Percentiles rank a stretch among this genome's conserved stretches.
Conservation (phyloP, 2,888 invertebrate species). For the Mythimna albipuncta region DNA sequence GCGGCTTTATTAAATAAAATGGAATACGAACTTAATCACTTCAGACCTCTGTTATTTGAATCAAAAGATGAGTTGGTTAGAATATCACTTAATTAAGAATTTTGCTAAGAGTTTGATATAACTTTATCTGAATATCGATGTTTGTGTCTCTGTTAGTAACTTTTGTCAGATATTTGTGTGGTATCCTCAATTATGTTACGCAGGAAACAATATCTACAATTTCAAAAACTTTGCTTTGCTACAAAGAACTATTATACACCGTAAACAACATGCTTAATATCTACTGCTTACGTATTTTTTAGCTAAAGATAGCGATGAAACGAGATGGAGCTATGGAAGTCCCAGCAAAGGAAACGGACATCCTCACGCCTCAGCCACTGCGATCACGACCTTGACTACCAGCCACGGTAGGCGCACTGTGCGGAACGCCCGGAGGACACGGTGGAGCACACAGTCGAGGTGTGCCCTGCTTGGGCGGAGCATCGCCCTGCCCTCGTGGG, state of each 20-base stretch:
- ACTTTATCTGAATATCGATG: conserved; percentile 9
- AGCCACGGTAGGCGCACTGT: no score
- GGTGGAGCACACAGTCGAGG: no score
- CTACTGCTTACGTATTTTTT: not conserved
- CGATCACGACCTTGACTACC: no score
- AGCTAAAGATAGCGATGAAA: not conserved
- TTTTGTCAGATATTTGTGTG: not conserved
- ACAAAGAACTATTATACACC: not conserved
- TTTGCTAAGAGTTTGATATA: conserved; percentile 17
- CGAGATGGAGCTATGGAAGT: not conserved
- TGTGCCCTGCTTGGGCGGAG: no score
- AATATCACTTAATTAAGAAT: conserved; percentile 41
- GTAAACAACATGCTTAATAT: not conserved
- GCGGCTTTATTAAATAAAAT: conserved; percentile 35
- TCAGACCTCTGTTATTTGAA: conserved; percentile 43
- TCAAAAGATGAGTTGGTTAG: conserved; percentile 38
- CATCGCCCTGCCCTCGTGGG: no score
- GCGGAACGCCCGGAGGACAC: no score
- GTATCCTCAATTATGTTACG: no score
- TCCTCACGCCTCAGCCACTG: no score
- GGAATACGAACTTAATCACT: conserved; percentile 41
- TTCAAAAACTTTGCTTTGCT: not conserved
- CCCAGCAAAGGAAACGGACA: no score
- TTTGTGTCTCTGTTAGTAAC: not conserved
- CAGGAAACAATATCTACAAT: not conserved